These are phyloP conservation scores for Spinibarbus caldwelli DNA, from an alignment of 2,797 vertebrate species.

Conservation along the genomic window DNA sequence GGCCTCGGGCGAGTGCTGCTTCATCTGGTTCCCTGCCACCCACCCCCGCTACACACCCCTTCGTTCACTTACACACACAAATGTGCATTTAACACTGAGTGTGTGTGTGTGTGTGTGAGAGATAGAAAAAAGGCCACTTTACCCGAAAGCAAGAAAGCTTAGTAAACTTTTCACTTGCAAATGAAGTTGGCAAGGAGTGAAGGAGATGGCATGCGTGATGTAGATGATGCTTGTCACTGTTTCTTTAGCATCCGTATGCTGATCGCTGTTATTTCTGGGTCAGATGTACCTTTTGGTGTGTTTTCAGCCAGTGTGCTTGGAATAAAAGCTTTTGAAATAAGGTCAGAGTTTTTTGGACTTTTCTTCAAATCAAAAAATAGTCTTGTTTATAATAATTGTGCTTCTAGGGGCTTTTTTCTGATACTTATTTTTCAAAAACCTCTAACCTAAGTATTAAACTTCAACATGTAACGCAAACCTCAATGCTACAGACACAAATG, in stretches of 20 bases:
- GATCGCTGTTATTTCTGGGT: constrained; percentile 34
- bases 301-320: neutral
- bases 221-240: constrained; percentile 44
- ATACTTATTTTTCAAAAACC: neutral
- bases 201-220: constrained; percentile 65
- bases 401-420: neutral
- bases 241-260: constrained; percentile 40
- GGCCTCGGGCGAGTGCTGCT: constrained; percentile 88
- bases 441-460: neutral
- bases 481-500: neutral
- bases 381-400: neutral
- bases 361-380: neutral
- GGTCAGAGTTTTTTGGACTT: neutral
- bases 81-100: constrained; percentile 31
- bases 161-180: constrained; percentile 84
- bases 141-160: constrained; percentile 75
- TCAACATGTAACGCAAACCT: neutral
- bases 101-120: too few species aligned
- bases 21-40: constrained; percentile 80
- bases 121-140: constrained; percentile 60
- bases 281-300: constrained; percentile 16
- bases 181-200: constrained; percentile 77
- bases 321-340: constrained; percentile 7
- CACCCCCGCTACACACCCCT: constrained; percentile 55
- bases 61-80: constrained; percentile 42